Percentiles rank a stretch among this genome's conserved stretches.
These are phyloP conservation scores for Athene noctua DNA, from an alignment of 2,113 vertebrate species.

Conservation along the genomic window DNA sequence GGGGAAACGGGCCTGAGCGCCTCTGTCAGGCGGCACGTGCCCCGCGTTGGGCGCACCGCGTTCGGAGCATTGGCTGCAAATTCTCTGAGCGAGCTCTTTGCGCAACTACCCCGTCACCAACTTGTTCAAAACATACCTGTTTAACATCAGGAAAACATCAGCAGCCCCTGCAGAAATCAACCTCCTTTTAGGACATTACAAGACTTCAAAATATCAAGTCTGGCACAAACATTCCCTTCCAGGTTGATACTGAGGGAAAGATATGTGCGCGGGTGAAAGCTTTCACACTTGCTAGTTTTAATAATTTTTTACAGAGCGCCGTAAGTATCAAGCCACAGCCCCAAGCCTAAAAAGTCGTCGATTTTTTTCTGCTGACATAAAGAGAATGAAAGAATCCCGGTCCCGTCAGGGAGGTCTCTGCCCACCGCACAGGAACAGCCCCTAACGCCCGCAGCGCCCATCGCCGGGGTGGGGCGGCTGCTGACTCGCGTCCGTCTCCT, in stretches of 20 bases:
- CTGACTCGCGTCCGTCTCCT: background rate
- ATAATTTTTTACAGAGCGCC: background rate
- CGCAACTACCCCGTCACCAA: background rate
- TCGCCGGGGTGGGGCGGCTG: rapidly evolving
- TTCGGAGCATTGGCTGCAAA: background rate
- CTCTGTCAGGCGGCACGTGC: rapidly evolving
- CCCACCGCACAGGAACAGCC: background rate
- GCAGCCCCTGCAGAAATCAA: background rate
- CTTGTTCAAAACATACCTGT: background rate
- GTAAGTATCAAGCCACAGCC: rapidly evolving
- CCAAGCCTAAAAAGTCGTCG: too few relatives aligned
- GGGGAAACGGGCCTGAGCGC: background rate
- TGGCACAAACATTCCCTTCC: background rate
- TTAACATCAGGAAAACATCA: background rate
- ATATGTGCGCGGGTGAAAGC: background rate
- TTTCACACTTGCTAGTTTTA: background rate
- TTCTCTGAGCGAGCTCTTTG: background rate
- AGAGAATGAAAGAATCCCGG: background rate
- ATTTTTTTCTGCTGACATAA: background rate
- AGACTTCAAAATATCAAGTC: background rate
- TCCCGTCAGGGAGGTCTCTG: background rate
- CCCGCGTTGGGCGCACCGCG: rapidly evolving
- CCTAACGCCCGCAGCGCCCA: too few relatives aligned
- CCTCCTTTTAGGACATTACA: background rate
- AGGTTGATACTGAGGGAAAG: rapidly evolving